Conservation (phyloP, 2,113 vertebrate genomes). For the Poeciliopsis occidentalis region DNA sequence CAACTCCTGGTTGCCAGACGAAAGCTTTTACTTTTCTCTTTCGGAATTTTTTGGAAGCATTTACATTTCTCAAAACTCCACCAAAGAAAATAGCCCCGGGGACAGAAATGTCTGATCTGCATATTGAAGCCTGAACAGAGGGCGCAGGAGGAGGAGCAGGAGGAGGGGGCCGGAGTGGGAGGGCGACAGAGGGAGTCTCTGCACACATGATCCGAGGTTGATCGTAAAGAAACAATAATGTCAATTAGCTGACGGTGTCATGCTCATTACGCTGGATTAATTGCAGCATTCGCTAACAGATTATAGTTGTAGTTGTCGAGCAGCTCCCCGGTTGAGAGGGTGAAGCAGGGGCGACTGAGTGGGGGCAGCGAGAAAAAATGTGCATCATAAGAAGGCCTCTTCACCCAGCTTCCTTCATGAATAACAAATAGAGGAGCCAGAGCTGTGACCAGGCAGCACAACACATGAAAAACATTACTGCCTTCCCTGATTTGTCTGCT, state of each 20-base stretch:
- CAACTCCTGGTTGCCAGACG: slow-evolving; percentile 73
- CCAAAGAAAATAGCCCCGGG: slow-evolving; percentile 76
- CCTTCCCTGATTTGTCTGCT: slow-evolving; percentile 67
- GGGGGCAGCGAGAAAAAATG: slow-evolving; percentile 58
- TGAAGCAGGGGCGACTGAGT: slow-evolving; percentile 30
- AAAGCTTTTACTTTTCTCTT: slow-evolving; percentile 58
- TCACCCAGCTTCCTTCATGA: slow-evolving; percentile 82
- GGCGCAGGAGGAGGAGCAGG: too few species aligned
- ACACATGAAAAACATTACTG: slow-evolving; percentile 81
- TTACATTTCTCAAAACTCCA: slow-evolving; percentile 79
- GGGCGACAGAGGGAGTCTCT: slow-evolving; percentile 22
- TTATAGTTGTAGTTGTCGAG: slow-evolving; percentile 49
- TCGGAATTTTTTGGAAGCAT: slow-evolving; percentile 68
- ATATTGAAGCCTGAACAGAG: slow-evolving; percentile 71
- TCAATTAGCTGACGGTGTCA: slow-evolving; percentile 55
- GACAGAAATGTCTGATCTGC: slow-evolving; percentile 72
- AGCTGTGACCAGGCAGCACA: slow-evolving; percentile 71
- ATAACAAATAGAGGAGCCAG: slow-evolving; percentile 77
- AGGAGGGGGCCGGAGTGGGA: slow-evolving; percentile 7
- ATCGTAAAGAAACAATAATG: slow-evolving; percentile 60
- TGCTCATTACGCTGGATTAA: slow-evolving; percentile 51
- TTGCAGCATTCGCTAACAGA: slow-evolving; percentile 44
- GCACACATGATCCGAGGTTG: slow-evolving; percentile 37
- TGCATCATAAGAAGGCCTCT: slow-evolving; percentile 77
- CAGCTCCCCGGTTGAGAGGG: slow-evolving; percentile 12